phyloP scores from a whole-genome alignment of 2,113 vertebrate genomes.

The Charina bottae region DNA sequence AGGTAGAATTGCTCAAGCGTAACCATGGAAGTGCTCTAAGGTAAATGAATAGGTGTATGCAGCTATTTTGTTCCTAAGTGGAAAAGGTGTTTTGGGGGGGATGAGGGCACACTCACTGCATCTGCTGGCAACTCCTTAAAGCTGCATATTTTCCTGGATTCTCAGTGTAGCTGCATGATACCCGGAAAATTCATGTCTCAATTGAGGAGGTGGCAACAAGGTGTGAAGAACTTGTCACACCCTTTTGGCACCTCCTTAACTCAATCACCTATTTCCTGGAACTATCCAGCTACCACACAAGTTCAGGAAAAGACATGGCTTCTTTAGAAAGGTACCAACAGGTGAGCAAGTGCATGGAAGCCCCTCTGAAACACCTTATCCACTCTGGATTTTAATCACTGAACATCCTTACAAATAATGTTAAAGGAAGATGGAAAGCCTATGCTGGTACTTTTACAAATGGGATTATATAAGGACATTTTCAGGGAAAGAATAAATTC shows the following conservation, averaged over 20 bases:
- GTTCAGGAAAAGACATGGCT: neutral
- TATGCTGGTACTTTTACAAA: neutral
- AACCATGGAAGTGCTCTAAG: neutral
- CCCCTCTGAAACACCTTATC: neutral
- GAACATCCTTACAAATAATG: neutral
- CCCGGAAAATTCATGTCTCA: neutral
- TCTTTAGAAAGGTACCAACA: neutral
- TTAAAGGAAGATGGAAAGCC: neutral
- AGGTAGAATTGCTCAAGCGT: neutral
- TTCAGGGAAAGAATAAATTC: neutral
- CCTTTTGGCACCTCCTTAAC: neutral
- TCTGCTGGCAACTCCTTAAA: neutral
- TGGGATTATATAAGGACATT: neutral
- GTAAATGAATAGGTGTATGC: neutral
- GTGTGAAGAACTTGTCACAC: neutral
- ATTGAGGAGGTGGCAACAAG: neutral
- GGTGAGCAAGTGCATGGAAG: neutral
- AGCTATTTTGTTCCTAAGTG: neutral
- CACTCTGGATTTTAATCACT: neutral
- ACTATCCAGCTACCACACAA: neutral
- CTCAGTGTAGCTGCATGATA: neutral
- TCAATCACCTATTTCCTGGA: neutral
- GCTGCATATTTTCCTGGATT: neutral
- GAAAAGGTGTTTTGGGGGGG: neutral
- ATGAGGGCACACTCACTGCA: neutral